Evolutionary conservation across 2,113 vertebrate genomes (phyloP).

Genomic region (Pterocles gutturalis): DNA sequence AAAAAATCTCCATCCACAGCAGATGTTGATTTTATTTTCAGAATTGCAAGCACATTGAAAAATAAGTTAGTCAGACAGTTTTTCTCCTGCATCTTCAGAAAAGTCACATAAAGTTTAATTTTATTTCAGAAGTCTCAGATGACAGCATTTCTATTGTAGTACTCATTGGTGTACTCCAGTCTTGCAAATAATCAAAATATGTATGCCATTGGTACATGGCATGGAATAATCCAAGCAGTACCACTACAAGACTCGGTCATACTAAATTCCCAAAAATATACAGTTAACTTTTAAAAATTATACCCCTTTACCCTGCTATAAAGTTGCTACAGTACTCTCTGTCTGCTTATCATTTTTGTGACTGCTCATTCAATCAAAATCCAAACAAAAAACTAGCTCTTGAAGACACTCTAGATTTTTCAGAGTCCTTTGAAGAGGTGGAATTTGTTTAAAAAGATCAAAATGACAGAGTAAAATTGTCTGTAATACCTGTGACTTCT

Average conservation of each 20-base stretch:
- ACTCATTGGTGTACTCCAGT: not conserved
- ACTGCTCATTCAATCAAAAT: not conserved
- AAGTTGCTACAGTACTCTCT: not conserved
- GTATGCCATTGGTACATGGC: not conserved
- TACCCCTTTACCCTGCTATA: not conserved
- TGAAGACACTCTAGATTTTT: not conserved
- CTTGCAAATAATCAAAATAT: not conserved
- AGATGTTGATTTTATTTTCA: not conserved
- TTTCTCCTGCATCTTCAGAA: not conserved
- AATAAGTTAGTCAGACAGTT: not conserved
- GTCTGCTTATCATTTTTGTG: not conserved
- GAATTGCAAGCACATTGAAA: not conserved
- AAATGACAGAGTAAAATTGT: not conserved
- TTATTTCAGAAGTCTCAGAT: not conserved
- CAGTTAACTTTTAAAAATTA: not conserved
- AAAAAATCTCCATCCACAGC: not conserved
- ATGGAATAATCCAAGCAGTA: not conserved
- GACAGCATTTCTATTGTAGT: not conserved
- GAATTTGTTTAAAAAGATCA: not conserved
- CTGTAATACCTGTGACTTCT: not conserved
- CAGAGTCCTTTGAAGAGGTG: not conserved
- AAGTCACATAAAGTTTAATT: not conserved
- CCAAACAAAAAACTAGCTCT: not conserved
- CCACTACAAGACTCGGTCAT: fast-evolving
- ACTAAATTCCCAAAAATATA: not conserved